Evolutionary conservation across 2,113 vertebrate species (phyloP).

Genomic region (Silurus asotus): DNA sequence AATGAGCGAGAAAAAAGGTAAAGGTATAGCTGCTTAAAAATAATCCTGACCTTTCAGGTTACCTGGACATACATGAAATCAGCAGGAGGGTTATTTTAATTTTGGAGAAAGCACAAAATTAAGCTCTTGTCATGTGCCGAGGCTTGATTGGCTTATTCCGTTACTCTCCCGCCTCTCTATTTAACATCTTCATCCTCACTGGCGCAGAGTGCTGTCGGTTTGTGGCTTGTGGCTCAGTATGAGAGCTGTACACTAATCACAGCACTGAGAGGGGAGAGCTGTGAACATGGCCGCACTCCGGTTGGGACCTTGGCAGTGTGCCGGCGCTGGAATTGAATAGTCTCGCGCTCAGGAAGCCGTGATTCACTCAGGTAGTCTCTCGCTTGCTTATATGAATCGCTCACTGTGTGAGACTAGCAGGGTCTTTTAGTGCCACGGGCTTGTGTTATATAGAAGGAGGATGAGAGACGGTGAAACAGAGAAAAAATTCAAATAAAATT

Average conservation of each 20-base stretch:
- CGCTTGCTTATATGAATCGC: slow-evolving; percentile 31
- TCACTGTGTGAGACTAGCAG: slow-evolving; percentile 1
- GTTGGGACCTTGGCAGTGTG: slow-evolving; percentile 65
- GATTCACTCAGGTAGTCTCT: slow-evolving; percentile 35
- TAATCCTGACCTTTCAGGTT: neutral
- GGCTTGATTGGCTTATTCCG: slow-evolving; percentile 59
- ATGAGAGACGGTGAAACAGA: neutral
- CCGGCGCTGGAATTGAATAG: slow-evolving; percentile 60
- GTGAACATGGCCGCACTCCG: slow-evolving; percentile 66
- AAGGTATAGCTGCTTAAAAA: neutral
- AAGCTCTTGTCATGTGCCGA: slow-evolving; percentile 63
- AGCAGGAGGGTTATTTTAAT: neutral
- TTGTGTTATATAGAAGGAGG: slow-evolving; percentile 22
- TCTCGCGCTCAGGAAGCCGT: slow-evolving; percentile 42
- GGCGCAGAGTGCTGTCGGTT: slow-evolving; percentile 55
- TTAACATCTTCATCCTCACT: slow-evolving; percentile 61
- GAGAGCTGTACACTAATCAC: slow-evolving; percentile 54
- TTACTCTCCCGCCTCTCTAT: slow-evolving; percentile 36
- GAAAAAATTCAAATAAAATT: neutral
- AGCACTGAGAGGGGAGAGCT: slow-evolving; percentile 63
- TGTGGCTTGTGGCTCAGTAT: slow-evolving; percentile 59
- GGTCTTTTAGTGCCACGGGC: slow-evolving; percentile 31
- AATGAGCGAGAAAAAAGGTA: neutral
- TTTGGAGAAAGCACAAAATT: slow-evolving; percentile 50
- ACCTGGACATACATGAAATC: neutral